A percentile compares a stretch with the other conserved stretches of the same genome.
Conservation (phyloP, 2,797 vertebrate genomes). For the Scyliorhinus canicula region DNA sequence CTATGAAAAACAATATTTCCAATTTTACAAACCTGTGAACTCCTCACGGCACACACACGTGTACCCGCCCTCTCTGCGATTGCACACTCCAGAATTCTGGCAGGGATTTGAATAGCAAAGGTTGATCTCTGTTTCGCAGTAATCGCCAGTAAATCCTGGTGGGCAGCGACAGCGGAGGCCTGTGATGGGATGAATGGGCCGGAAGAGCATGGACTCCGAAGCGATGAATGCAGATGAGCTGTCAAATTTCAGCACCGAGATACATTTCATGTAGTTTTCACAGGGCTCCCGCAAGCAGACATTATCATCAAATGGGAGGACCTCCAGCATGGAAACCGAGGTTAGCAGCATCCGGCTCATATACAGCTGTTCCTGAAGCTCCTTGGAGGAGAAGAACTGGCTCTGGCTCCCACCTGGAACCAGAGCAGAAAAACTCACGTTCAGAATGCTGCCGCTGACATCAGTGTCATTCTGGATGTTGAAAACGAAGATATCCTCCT, state of each 20-base stretch:
- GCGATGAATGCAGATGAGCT: slow-evolving; percentile 92
- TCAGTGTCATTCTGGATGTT: slow-evolving; percentile 94
- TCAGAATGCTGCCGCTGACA: slow-evolving; percentile 74
- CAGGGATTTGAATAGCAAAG: slow-evolving; percentile 98
- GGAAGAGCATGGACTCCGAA: slow-evolving; percentile 84
- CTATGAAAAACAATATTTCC: neutral
- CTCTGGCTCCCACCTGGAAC: slow-evolving; percentile 61
- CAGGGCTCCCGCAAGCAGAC: slow-evolving; percentile 94
- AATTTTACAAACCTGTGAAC: slow-evolving; percentile 72
- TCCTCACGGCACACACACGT: slow-evolving; percentile 86
- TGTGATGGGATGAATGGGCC: slow-evolving; percentile 90
- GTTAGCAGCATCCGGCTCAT: slow-evolving; percentile 85
- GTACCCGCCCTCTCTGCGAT: slow-evolving; percentile 83
- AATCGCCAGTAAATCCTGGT: slow-evolving; percentile 89
- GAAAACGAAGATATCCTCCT: slow-evolving; percentile 90
- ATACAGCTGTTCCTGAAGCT: slow-evolving; percentile 94
- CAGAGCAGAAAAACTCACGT: slow-evolving; percentile 87
- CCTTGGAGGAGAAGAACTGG: slow-evolving; percentile 87
- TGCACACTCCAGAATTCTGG: slow-evolving; percentile 81
- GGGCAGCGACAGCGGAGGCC: slow-evolving; percentile 94
- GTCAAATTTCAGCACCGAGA: slow-evolving; percentile 93
- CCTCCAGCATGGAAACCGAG: slow-evolving; percentile 83
- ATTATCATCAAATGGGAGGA: slow-evolving; percentile 94
- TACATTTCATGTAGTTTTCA: slow-evolving; percentile 99
- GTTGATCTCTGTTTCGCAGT: slow-evolving; percentile 94